Base-by-base conservation (phyloP, 2,888 invertebrate species). In the Aradus depressus region DNA sequence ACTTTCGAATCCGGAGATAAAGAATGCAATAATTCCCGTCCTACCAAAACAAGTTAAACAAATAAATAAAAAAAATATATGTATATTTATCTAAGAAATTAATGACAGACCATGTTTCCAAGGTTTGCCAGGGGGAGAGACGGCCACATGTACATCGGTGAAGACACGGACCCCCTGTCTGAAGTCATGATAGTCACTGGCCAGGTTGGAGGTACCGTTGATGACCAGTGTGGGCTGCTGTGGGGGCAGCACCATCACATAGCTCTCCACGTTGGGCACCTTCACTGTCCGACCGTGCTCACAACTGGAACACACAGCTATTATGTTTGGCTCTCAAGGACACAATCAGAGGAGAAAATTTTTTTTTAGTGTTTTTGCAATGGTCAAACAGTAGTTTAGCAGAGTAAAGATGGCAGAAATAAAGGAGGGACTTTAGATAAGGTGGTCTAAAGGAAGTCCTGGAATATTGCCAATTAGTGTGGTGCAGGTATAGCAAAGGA, bases 131-230 rank as follows among this genome's bases (percentile, higher is more conserved):
- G 50, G 54, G 8, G 60, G 58, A 28, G 75, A 74, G 10, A 82
- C 80, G 4, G 75, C 74, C 44, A 96, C 85, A 48, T 76, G 75
- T 14, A 93, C 77, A 63, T 90, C 89, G 2, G 89, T 84, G 71
- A 96, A 84, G 44, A 96, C 86, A 23, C 83, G 74, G 16, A 93
- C 85, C 0, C 96, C 96, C 53, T 80, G 75, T 53, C 87, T 75
- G 72, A 92, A 85, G 66, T 86, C 84, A 55, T 84, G 80, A 68
- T 88, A 88, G 68, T 88, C 86, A 22, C 84, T 72, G n/a, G 87
- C 84, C 58, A 87, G 76, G 68, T 86, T 85, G 32, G 79, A 77
- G 25, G 81, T 79, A 51, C 91, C 92, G 66, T 82, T 82, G 55
- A 91, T 76, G 50, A 81, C 78, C 64, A 90, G 87, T 61, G 81